Evolutionary conservation across 2,888 invertebrate species (phyloP).

Genomic region (Meteorus cinctellus): DNA sequence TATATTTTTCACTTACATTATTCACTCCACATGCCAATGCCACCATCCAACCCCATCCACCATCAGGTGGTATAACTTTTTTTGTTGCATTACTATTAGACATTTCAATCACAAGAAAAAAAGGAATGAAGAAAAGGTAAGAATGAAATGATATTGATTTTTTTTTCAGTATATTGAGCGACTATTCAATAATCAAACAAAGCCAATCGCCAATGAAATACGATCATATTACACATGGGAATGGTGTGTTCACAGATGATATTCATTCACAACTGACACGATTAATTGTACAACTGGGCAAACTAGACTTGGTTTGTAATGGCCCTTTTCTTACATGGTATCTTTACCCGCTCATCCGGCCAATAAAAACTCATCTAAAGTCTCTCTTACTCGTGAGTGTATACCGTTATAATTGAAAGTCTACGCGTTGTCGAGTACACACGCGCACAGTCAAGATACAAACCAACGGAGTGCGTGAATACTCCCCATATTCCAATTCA

Average conservation of each 20-base stretch:
- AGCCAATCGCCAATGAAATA: background rate
- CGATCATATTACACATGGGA: background rate
- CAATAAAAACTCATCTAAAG: background rate
- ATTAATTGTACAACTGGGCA: slow-evolving; percentile 5
- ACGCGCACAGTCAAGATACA: background rate
- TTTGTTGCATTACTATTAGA: slow-evolving; percentile 12
- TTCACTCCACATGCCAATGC: slow-evolving; percentile 78
- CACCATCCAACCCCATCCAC: slow-evolving; percentile 81
- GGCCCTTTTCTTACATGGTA: background rate
- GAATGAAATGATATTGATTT: slow-evolving; percentile 5
- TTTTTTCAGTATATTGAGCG: background rate
- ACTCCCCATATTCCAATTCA: background rate
- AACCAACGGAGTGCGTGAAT: background rate
- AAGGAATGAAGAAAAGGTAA: background rate
- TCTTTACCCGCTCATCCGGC: slow-evolving; percentile 4
- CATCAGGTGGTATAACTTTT: slow-evolving; percentile 77
- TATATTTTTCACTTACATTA: slow-evolving; percentile 76
- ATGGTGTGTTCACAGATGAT: background rate
- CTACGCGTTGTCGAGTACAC: background rate
- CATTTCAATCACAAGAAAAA: slow-evolving; percentile 24
- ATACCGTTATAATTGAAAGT: slow-evolving; percentile 8
- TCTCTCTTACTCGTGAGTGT: background rate
- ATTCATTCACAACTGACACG: slow-evolving; percentile 1
- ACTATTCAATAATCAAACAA: background rate
- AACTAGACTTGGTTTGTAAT: background rate